These are phyloP conservation scores for Carpatolechia fugitivella DNA, from an alignment of 2,888 invertebrate genomes.

Conservation along the genomic window DNA sequence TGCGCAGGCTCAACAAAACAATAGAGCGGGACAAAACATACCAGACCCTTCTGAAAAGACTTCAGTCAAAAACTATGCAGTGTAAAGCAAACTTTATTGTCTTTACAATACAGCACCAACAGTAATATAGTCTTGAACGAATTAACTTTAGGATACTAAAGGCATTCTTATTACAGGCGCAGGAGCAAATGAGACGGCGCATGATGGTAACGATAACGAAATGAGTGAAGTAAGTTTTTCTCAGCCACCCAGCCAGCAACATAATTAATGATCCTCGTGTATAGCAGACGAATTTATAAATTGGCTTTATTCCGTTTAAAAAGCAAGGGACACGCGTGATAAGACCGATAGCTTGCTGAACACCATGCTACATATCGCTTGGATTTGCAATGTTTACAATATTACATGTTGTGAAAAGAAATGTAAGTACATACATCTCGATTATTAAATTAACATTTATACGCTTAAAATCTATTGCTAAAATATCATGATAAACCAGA, in stretches of 20 bases:
- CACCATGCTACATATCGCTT: background rate
- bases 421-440: too few species aligned
- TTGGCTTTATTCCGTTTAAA: conserved; percentile 72
- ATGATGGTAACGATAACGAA: conserved; percentile 73
- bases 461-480: too few species aligned
- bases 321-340: conserved; percentile 62
- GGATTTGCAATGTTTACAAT: background rate
- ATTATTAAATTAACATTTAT: too few species aligned
- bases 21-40: conserved; percentile 56
- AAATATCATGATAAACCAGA: too few species aligned
- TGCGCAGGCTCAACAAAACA: conserved; percentile 56
- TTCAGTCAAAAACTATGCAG: background rate
- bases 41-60: conserved; percentile 8
- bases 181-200: conserved; percentile 58
- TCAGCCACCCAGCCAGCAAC: conserved; percentile 80
- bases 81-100: conserved; percentile 12
- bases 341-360: conserved; percentile 20
- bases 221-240: conserved; percentile 79
- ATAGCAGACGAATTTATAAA: conserved; percentile 75
- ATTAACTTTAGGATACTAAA: conserved; percentile 1
- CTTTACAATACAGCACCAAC: conserved; percentile 13
- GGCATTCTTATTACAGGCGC: conserved; percentile 19
- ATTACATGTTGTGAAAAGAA: background rate
- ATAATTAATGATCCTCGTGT: conserved; percentile 78
- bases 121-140: background rate